phyloP scores from a whole-genome alignment of 2,113 vertebrate species.

The Oxyruncus cristatus region DNA sequence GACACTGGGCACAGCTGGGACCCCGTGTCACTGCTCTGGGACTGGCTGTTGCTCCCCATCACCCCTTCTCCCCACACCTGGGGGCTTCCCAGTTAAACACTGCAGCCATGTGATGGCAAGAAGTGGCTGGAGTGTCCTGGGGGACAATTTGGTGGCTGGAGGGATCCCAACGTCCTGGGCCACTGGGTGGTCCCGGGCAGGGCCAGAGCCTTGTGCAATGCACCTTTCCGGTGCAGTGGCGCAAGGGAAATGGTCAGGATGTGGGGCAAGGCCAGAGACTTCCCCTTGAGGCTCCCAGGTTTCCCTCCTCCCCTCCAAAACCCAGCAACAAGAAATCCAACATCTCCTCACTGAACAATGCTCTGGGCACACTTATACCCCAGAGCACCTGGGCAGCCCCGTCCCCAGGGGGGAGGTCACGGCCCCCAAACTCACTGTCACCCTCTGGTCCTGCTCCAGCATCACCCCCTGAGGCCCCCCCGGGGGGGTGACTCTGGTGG shows the following conservation, averaged over 20 bases:
- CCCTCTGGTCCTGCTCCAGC: neutral
- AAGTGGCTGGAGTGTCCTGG: neutral
- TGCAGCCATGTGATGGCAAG: rapidly evolving
- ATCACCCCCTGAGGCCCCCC: neutral
- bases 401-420: rapidly evolving
- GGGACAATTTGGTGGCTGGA: neutral
- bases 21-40: rapidly evolving
- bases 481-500: neutral
- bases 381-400: neutral
- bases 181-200: neutral
- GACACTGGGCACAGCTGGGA: neutral
- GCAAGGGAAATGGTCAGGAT: constrained; percentile 18
- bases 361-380: neutral
- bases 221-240: neutral
- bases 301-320: neutral
- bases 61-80: neutral
- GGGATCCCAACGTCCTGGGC: rapidly evolving
- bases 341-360: rapidly evolving
- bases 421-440: neutral
- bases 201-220: neutral
- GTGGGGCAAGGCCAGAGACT: constrained; percentile 20
- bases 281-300: neutral
- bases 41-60: neutral
- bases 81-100: neutral
- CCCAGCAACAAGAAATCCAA: neutral